phyloP scores from a whole-genome alignment of 1,140 invertebrate genomes.

The Eueides isabella region DNA sequence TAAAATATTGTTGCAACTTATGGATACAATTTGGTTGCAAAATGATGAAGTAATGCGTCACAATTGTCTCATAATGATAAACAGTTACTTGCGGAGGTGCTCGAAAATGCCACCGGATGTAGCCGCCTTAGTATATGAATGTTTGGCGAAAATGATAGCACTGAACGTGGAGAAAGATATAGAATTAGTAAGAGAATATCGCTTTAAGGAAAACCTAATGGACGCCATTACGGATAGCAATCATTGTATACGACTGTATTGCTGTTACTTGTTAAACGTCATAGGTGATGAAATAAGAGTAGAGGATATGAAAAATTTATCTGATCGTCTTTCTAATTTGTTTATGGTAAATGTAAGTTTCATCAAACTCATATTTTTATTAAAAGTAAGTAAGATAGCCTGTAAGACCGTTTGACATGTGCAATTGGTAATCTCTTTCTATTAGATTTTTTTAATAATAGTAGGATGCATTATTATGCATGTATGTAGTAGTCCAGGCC shows the following conservation, averaged over 20 bases:
- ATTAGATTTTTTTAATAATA: too few relatives aligned
- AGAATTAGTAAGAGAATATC: slow-evolving; percentile 41
- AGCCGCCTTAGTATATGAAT: slow-evolving; percentile 62
- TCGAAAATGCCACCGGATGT: slow-evolving; percentile 56
- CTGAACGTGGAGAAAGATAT: slow-evolving; percentile 46
- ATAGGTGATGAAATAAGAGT: slow-evolving; percentile 42
- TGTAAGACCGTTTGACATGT: too few relatives aligned
- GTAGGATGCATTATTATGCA: too few relatives aligned
- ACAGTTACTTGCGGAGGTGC: slow-evolving; percentile 62
- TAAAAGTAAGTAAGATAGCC: background rate
- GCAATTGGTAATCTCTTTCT: too few relatives aligned
- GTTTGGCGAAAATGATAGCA: slow-evolving; percentile 57
- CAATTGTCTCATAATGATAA: slow-evolving; percentile 73
- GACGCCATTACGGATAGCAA: slow-evolving; percentile 54
- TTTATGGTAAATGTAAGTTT: background rate
- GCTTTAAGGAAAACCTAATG: slow-evolving; percentile 49
- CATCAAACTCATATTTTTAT: background rate
- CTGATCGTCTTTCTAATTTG: slow-evolving; percentile 15
- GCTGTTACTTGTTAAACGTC: slow-evolving; percentile 61
- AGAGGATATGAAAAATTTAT: slow-evolving; percentile 48
- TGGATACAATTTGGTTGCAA: slow-evolving; percentile 54
- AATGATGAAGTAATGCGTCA: slow-evolving; percentile 49
- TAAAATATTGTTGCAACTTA: slow-evolving; percentile 50
- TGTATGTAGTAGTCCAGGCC: too few relatives aligned
- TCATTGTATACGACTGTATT: slow-evolving; percentile 65